Evolutionary conservation across 2,888 invertebrate genomes (phyloP).

Genomic region (Buathra laborator): DNA sequence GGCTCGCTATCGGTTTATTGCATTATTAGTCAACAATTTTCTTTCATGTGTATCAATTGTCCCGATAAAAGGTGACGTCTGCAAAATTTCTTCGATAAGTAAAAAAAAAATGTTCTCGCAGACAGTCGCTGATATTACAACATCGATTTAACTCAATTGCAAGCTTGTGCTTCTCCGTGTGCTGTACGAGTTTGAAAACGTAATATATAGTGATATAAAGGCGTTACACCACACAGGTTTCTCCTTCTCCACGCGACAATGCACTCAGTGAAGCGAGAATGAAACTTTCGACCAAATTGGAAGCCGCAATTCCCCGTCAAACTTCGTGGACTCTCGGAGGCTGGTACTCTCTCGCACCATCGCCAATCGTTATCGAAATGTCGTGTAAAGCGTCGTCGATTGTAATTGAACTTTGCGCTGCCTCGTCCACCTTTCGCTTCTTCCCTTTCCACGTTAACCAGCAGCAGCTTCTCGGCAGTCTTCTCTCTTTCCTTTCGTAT

Average conservation of each 20-base stretch:
- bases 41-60: too few relatives aligned
- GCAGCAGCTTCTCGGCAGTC: neutral
- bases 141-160: conserved; percentile 37
- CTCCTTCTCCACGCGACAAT: conserved; percentile 44
- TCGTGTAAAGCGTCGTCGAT: conserved; percentile 56
- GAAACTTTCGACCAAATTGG: conserved; percentile 66
- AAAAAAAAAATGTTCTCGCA: neutral
- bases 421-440: conserved; percentile 17
- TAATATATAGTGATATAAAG: conserved; percentile 4
- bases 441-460: neutral
- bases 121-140: conserved; percentile 11
- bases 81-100: too few relatives aligned
- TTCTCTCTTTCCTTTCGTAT: neutral
- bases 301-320: conserved; percentile 66
- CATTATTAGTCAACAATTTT: too few relatives aligned
- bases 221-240: neutral
- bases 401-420: conserved; percentile 50
- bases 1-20: too few relatives aligned
- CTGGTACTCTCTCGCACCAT: neutral
- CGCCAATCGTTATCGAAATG: conserved; percentile 61
- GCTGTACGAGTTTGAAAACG: conserved; percentile 4
- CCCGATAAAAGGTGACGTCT: too few relatives aligned
- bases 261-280: conserved; percentile 56
- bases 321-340: conserved; percentile 55
- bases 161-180: conserved; percentile 35